A percentile compares a stretch with the other conserved stretches of the same genome.
Conservation (phyloP, 2,888 invertebrate species). For the Coremacera marginata region DNA sequence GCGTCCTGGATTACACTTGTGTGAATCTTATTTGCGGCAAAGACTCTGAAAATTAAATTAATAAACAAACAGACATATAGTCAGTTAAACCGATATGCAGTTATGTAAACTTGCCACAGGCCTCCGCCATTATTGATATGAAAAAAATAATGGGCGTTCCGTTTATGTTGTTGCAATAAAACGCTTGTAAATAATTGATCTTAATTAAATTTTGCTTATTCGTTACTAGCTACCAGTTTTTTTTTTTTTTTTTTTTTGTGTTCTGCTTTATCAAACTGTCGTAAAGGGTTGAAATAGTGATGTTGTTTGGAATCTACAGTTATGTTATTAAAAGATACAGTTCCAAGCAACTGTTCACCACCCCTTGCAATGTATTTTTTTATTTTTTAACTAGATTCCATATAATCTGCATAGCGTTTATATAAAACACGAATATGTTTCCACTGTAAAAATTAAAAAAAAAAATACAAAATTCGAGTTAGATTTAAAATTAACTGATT, state of each 20-base stretch:
- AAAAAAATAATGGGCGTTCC: not conserved
- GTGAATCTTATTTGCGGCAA: slow-evolving; percentile 24
- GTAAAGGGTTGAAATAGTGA: not conserved
- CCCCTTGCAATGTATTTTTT: too few relatives aligned
- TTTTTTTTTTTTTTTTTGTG: not conserved
- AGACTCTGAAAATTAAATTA: not conserved
- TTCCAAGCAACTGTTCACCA: too few relatives aligned
- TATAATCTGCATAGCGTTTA: too few relatives aligned
- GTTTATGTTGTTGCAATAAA: slow-evolving; percentile 4
- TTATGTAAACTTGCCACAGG: not conserved
- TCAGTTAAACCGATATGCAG: slow-evolving; percentile 10
- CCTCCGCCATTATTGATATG: too few relatives aligned
- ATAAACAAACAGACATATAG: not conserved
- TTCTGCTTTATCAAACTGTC: not conserved
- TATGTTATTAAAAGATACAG: too few relatives aligned
- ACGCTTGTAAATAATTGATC: slow-evolving; percentile 6
- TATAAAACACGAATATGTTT: too few relatives aligned
- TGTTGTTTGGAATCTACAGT: too few relatives aligned
- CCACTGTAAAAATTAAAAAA: too few relatives aligned
- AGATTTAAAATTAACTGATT: too few relatives aligned
- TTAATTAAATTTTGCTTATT: slow-evolving; percentile 1
- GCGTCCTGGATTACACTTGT: slow-evolving; percentile 17
- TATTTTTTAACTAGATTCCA: too few relatives aligned
- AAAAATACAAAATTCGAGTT: too few relatives aligned
- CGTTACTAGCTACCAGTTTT: not conserved